A percentile compares a stretch with the other conserved stretches of the same genome.
These are phyloP conservation scores for Stercorarius parasiticus DNA, from an alignment of 2,113 vertebrate genomes.

Conservation along the genomic window DNA sequence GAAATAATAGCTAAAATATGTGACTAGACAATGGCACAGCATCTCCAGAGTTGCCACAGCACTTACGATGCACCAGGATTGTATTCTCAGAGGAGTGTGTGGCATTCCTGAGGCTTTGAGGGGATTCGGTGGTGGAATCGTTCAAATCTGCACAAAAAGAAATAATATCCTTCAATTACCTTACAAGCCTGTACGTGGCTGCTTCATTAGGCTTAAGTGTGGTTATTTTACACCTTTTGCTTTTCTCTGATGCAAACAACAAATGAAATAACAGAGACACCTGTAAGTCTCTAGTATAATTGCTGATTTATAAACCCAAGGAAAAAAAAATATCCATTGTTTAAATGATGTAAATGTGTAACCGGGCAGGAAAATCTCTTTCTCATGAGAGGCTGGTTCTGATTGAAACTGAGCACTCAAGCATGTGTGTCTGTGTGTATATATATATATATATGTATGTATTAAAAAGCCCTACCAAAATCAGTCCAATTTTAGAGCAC, in stretches of 20 bases:
- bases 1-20: neutral
- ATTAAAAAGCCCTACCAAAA: neutral
- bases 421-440: accelerated
- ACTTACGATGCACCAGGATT: neutral
- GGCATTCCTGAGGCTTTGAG: neutral
- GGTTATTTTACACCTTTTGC: neutral
- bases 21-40: neutral
- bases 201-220: neutral
- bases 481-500: neutral
- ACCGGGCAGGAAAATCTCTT: neutral
- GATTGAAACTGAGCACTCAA: neutral
- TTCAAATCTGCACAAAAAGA: neutral
- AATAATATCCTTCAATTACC: neutral
- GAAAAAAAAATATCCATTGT: neutral
- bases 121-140: neutral
- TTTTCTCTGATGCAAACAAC: neutral
- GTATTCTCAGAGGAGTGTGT: neutral
- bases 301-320: neutral
- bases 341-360: neutral
- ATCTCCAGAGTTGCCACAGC: neutral
- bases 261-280: neutral
- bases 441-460: accelerated
- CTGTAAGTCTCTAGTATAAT: neutral
- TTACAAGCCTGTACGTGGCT: neutral
- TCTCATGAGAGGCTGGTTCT: neutral